Evolutionary conservation across 2,888 invertebrate genomes (phyloP).

Genomic region (Drosophila neonasuta): DNA sequence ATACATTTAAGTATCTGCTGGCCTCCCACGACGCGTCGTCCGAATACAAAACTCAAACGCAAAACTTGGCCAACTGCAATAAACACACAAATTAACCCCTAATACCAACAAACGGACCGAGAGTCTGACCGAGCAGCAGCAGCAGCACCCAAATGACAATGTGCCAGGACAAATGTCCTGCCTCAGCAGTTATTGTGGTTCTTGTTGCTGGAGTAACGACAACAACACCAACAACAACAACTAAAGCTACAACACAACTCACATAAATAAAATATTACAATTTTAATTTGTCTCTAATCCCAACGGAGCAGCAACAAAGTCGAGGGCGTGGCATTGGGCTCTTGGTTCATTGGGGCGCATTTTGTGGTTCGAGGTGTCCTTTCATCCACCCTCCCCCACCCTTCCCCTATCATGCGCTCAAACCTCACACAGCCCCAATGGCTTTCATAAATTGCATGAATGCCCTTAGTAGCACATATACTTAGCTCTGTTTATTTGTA

Average conservation of each 20-base stretch:
- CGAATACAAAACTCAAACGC: constrained; percentile 47
- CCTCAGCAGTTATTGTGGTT: constrained; percentile 42
- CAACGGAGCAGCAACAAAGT: constrained; percentile 45
- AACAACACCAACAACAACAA: constrained; percentile 20
- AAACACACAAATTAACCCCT: constrained; percentile 77
- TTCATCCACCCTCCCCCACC: neutral
- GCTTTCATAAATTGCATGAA: constrained; percentile 57
- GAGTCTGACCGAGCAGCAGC: constrained; percentile 4
- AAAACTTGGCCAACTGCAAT: constrained; percentile 75
- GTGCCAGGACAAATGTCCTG: constrained; percentile 46
- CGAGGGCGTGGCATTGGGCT: constrained; percentile 47
- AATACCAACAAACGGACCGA: constrained; percentile 57
- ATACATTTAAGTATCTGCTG: constrained; percentile 72
- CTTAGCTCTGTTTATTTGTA: constrained; percentile 20
- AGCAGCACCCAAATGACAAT: constrained; percentile 41
- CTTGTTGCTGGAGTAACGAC: neutral
- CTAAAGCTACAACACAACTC: constrained; percentile 41
- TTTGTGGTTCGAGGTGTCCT: constrained; percentile 25
- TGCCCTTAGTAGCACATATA: constrained; percentile 12
- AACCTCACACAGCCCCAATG: neutral
- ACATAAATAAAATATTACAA: constrained; percentile 77
- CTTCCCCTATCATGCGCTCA: too few relatives aligned
- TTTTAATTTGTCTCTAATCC: constrained; percentile 78
- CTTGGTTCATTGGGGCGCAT: constrained; percentile 25
- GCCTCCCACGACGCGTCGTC: constrained; percentile 34